Conservation (phyloP, 2,113 vertebrate genomes). For the Pachyramphus minor region DNA sequence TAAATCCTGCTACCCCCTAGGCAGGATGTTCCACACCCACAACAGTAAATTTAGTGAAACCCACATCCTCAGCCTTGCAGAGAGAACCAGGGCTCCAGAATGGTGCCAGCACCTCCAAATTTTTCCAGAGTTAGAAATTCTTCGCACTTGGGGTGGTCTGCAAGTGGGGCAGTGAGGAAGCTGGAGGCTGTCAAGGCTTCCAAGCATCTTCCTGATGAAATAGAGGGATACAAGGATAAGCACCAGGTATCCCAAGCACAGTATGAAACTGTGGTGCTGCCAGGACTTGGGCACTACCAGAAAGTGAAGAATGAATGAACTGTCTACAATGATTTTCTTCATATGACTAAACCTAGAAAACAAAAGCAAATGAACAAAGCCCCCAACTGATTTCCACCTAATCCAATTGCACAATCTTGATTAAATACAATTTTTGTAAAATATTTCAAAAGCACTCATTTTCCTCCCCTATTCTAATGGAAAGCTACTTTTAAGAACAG, state of each 20-base stretch:
- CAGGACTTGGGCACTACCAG: background rate
- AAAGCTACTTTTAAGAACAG: background rate
- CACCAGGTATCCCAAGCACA: background rate
- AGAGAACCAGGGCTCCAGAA: background rate
- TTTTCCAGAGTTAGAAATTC: background rate
- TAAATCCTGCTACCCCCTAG: background rate
- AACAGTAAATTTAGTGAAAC: background rate
- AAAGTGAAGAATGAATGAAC: background rate
- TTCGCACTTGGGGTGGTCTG: background rate
- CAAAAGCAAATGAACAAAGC: background rate
- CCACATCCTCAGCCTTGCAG: background rate
- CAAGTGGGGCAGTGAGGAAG: background rate
- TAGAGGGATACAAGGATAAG: background rate
- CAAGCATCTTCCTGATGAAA: background rate
- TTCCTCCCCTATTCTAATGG: background rate
- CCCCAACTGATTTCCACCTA: background rate
- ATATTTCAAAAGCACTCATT: background rate
- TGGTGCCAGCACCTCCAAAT: fast-evolving
- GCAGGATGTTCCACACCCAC: background rate
- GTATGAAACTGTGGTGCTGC: background rate
- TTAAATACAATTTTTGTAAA: background rate
- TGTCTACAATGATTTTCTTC: background rate
- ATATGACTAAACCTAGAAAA: background rate
- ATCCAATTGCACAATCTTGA: background rate
- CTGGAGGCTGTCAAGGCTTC: background rate